These are phyloP conservation scores for Drosophila bifasciata DNA, from an alignment of 1,140 invertebrate genomes.

Conservation along the genomic window DNA sequence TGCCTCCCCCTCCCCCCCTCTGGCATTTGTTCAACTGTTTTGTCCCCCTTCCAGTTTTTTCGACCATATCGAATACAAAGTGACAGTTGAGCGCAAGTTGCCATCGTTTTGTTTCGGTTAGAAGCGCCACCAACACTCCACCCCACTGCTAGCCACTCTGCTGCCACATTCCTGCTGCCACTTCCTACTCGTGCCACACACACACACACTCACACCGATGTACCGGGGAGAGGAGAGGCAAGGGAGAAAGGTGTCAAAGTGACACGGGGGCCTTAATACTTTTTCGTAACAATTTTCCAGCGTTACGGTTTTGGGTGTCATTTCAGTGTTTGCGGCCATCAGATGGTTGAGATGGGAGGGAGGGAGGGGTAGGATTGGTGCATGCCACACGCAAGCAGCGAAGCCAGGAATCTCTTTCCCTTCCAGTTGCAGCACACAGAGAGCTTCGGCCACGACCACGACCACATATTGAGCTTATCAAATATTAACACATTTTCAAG, in stretches of 20 bases:
- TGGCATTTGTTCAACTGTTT: neutral
- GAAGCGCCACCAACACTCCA: neutral
- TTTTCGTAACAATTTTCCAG: slow-evolving; percentile 73
- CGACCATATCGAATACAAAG: slow-evolving; percentile 41
- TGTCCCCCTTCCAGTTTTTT: neutral
- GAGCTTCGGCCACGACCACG: slow-evolving; percentile 32
- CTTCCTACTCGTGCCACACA: neutral
- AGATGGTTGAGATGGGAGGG: neutral
- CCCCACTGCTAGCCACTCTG: neutral
- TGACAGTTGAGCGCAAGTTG: slow-evolving; percentile 43
- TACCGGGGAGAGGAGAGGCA: too few relatives aligned
- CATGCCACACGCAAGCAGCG: slow-evolving; percentile 60
- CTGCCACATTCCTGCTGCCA: neutral
- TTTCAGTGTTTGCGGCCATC: slow-evolving; percentile 32
- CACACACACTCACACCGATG: too few relatives aligned
- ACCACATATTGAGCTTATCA: slow-evolving; percentile 81
- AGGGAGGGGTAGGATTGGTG: slow-evolving; percentile 8
- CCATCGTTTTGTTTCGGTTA: slow-evolving; percentile 38
- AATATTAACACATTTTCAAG: slow-evolving; percentile 81
- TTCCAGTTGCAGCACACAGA: slow-evolving; percentile 9
- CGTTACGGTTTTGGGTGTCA: slow-evolving; percentile 66
- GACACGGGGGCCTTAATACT: slow-evolving; percentile 75
- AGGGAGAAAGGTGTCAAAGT: slow-evolving; percentile 70
- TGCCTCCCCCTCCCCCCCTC: neutral
- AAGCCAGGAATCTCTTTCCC: slow-evolving; percentile 15